Base-by-base conservation (phyloP, 2,888 invertebrate species). In the Scelioninae gen. 1 region DNA sequence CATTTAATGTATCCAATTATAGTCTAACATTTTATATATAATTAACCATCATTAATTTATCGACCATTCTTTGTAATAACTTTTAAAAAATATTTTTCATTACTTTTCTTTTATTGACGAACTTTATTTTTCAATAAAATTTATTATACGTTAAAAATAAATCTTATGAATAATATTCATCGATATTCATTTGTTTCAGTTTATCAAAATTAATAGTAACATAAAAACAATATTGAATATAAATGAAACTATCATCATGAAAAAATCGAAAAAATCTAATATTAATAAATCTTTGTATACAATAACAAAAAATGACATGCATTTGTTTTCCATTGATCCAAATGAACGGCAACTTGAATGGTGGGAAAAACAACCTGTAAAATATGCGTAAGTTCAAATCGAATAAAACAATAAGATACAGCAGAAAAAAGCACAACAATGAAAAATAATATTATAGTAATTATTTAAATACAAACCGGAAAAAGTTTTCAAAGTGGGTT, bases 351-450 rank as follows among this genome's bases (percentile, higher is more conserved):
- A 69, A 8, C 66, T 84, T 6, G 31, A 32, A 1, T 87, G 87
- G 87, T 87, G 87, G 87, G 86, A 87, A 56, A 45, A 43, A 29
- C 53, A 82, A 7, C 84, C 78, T 16, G 75, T 86, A 0, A 86
- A 84, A 85, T 87, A 86, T 68, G 85, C 86, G 86, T 87, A 76
- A 84, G 87, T 86, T 62, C 15, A 9, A 62, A 29, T 43, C 23
- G 3, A 38, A 47, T 8, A 47, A 4, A 2, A 15, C 1, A 47
- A 47, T 34, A 55, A 10, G 38, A 31, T 40, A 38, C 5, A 10
- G 5, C 10, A 1, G 5, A 38, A 38, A 38, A 38, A 9, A 38
- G 1, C 1, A 38, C 1, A 4, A 1, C 10, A 1, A 38, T 38
- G 10, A 38, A 9, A 38, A 38, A 38, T 38, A 1, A 38, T 38